Evolutionary conservation across 2,113 vertebrate species (phyloP).

Genomic region (Cardinalis cardinalis): DNA sequence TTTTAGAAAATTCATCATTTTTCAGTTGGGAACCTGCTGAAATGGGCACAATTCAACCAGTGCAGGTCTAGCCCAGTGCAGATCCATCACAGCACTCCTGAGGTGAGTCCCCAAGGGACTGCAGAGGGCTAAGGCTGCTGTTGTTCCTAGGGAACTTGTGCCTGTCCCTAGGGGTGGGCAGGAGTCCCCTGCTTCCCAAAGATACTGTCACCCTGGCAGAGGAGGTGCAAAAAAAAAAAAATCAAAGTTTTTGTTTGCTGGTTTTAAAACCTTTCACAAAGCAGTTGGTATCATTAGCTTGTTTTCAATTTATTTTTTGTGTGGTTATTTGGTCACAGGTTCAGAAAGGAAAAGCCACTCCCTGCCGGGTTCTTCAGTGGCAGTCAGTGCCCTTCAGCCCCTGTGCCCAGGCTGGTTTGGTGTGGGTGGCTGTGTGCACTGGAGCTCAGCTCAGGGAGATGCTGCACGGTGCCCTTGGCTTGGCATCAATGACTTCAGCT

Average conservation of each 20-base stretch:
- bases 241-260: not conserved
- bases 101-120: not conserved
- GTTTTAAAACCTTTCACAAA: not conserved
- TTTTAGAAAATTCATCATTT: not conserved
- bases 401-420: not conserved
- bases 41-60: not conserved
- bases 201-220: not conserved
- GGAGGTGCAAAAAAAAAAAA: too few species aligned
- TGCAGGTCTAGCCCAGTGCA: rapidly evolving
- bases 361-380: not conserved
- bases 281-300: not conserved
- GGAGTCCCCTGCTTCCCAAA: not conserved
- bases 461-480: not conserved
- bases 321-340: not conserved
- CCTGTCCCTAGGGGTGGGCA: not conserved
- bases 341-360: not conserved
- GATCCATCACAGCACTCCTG: not conserved
- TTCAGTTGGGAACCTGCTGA: not conserved
- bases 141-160: not conserved
- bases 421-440: rapidly evolving
- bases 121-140: not conserved
- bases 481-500: not conserved
- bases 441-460: not conserved
- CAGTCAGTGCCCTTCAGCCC: not conserved
- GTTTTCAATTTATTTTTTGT: not conserved